Evolutionary conservation across 1,140 invertebrate species (phyloP).

Genomic region (Magallana angulata): DNA sequence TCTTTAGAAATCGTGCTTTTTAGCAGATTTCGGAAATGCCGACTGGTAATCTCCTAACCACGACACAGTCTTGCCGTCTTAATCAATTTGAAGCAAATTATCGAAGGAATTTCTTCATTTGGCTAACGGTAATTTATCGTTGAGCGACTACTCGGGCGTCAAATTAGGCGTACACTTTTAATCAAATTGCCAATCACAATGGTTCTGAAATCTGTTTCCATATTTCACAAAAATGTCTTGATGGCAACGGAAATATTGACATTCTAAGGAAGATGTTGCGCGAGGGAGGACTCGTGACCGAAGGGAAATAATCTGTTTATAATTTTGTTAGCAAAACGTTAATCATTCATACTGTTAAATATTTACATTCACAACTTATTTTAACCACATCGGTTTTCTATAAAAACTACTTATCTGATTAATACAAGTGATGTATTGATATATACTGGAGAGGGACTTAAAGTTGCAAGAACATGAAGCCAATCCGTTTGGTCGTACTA

Average conservation of each 20-base stretch:
- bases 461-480: too few relatives aligned
- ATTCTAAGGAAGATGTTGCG: neutral
- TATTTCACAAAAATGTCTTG: slow-evolving; percentile 11
- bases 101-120: slow-evolving; percentile 34
- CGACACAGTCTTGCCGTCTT: slow-evolving; percentile 22
- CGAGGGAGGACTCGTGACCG: neutral
- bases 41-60: slow-evolving; percentile 11
- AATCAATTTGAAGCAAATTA: slow-evolving; percentile 35
- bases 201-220: slow-evolving; percentile 31
- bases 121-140: slow-evolving; percentile 19
- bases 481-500: too few relatives aligned
- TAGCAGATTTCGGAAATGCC: slow-evolving; percentile 26
- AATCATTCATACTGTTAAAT: too few relatives aligned
- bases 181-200: slow-evolving; percentile 38
- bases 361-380: too few relatives aligned
- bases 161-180: slow-evolving; percentile 38
- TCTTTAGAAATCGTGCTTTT: slow-evolving; percentile 27
- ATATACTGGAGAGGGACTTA: neutral
- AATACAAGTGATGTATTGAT: neutral
- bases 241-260: slow-evolving; percentile 13
- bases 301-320: slow-evolving; percentile 9
- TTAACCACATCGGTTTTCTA: neutral
- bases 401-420: neutral
- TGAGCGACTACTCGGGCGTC: slow-evolving; percentile 6
- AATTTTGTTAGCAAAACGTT: neutral